Conservation (phyloP, 2,113 vertebrate species). For the Dunckerocampus dactyliophorus region DNA sequence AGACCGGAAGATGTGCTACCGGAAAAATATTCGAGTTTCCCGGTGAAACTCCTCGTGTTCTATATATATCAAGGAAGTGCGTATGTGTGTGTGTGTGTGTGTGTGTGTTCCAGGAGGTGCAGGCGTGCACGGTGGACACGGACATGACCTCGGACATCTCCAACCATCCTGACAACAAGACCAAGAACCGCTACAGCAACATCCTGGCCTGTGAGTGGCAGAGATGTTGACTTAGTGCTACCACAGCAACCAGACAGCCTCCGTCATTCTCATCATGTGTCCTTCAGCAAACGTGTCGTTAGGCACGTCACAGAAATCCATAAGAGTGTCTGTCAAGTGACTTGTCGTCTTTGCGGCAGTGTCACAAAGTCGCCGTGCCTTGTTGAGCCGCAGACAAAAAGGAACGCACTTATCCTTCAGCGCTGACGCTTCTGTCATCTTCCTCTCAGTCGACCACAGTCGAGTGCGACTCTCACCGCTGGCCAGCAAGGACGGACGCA, state of each 20-base stretch:
- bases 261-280: background rate
- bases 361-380: background rate
- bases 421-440: conserved; percentile 4
- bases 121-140: conserved; percentile 86
- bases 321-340: background rate
- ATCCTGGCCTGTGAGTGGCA: conserved; percentile 88
- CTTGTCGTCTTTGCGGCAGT: background rate
- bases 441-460: conserved; percentile 86
- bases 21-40: no score
- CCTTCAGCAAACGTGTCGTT: background rate
- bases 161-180: conserved; percentile 91
- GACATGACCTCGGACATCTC: conserved; percentile 86
- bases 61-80: no score
- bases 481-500: conserved; percentile 80
- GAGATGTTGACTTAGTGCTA: background rate
- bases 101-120: conserved; percentile 79
- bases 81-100: no score
- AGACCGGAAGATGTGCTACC: no score
- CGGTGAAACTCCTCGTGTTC: no score
- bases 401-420: background rate
- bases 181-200: conserved; percentile 92
- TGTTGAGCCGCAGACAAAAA: background rate
- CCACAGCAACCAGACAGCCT: background rate
- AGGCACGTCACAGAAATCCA: background rate
- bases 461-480: conserved; percentile 83